phyloP scores from a whole-genome alignment of 2,888 invertebrate species.

The Drosophila fulvimacula region DNA sequence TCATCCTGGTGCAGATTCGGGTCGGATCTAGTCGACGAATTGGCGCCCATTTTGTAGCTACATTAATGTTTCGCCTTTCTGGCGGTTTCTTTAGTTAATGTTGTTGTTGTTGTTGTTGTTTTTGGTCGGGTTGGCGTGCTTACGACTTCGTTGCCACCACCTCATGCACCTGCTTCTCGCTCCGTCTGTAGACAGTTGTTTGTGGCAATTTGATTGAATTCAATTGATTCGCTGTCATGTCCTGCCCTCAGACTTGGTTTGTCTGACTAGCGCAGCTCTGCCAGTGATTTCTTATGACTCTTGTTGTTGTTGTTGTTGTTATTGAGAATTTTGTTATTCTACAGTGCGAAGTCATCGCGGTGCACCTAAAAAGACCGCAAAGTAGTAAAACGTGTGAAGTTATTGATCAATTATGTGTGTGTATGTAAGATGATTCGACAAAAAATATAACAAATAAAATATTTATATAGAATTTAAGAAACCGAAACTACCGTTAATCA shows the following conservation, averaged over 20 bases:
- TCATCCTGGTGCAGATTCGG: constrained; percentile 83
- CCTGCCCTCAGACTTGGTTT: constrained; percentile 5
- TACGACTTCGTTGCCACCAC: constrained; percentile 4
- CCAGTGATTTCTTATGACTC: background rate
- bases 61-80: constrained; percentile 57
- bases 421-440: too few relatives aligned
- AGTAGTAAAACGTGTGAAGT: background rate
- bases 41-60: constrained; percentile 83
- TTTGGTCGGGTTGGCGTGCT: constrained; percentile 16
- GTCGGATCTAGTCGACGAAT: constrained; percentile 84
- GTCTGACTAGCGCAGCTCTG: constrained; percentile 12
- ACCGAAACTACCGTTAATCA: too few relatives aligned
- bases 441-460: too few relatives aligned
- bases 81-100: constrained; percentile 30
- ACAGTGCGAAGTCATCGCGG: constrained; percentile 15
- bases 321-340: constrained; percentile 5
- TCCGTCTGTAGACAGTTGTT: constrained; percentile 16
- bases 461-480: too few relatives aligned
- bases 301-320: constrained; percentile 5
- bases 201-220: constrained; percentile 55
- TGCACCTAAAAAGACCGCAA: constrained; percentile 24
- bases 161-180: background rate
- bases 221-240: constrained; percentile 54
- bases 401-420: background rate
- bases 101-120: constrained; percentile 2